Evolutionary conservation across 2,113 vertebrate genomes (phyloP).

Genomic region (Cyprinodon variegatus): DNA sequence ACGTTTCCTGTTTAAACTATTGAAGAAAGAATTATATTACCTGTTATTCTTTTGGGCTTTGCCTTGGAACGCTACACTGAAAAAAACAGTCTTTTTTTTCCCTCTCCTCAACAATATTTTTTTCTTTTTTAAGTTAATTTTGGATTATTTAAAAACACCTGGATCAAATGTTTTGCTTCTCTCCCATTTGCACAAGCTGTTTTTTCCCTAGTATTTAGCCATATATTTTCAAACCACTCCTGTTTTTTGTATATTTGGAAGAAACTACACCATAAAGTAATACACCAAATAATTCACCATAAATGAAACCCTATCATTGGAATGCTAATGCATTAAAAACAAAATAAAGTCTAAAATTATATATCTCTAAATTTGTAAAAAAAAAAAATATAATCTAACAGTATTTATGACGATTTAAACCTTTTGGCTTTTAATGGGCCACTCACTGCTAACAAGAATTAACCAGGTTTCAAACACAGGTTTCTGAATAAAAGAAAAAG

Average conservation of each 20-base stretch:
- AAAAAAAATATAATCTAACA: not conserved
- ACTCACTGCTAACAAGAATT: too few species aligned
- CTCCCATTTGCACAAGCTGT: not conserved
- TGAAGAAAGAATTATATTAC: conserved; percentile 12
- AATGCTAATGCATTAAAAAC: not conserved
- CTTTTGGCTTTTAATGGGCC: not conserved
- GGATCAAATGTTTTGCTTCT: not conserved
- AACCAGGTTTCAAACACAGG: not conserved
- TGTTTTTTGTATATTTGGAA: not conserved
- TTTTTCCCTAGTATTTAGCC: not conserved
- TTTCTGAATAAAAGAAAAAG: not conserved
- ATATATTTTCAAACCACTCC: too few species aligned
- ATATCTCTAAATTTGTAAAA: too few species aligned
- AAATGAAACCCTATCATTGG: not conserved
- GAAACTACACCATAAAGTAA: not conserved
- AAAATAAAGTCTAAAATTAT: not conserved
- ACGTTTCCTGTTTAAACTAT: conserved; percentile 47
- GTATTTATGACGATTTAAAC: not conserved
- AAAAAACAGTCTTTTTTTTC: not conserved
- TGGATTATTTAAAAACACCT: not conserved
- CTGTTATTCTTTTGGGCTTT: conserved; percentile 25
- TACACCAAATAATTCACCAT: not conserved
- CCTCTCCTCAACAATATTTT: not conserved
- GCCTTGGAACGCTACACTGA: not conserved
- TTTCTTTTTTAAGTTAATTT: not conserved